Base-by-base conservation (phyloP, 1,140 invertebrate species). In the Pogonus chalceus region DNA sequence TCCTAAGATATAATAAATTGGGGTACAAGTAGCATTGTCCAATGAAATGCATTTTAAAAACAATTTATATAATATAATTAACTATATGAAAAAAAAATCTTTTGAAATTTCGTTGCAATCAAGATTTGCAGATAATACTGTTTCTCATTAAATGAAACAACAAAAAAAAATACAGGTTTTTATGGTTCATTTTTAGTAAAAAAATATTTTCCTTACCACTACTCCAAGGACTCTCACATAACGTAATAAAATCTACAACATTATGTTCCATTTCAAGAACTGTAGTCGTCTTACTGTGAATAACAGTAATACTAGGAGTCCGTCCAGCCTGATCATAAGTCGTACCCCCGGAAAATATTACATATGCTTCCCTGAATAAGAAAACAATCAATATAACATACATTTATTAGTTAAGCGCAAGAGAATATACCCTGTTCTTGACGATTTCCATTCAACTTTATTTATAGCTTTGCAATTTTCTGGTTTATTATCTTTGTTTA, bases 181-280 rank as follows among this genome's bases (percentile, higher is more conserved):
- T 9, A 46, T 46, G 39, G 20, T 46, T 46, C 35, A 60, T n/a
- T n/a, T n/a, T n/a, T 7, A 4, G 26, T 31, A 31, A 14, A 7
- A 14, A 14, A 31, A 31, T 31, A 54, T 48, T 24, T 59, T n/a
- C 76, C 74, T 76, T 73, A 94, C 92, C 92, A 68, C 88, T 91
- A 52, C 81, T 78, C 79, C 88, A 98, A 21, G 92, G 92, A 63
- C 86, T 94, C 71, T 97, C 90, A 74, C 90, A 96, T 20, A 97
- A 76, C 23, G 89, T 90, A 63, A 98, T 85, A 79, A 99, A 98
- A 79, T 97, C 95, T 49, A 98, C 82, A 49, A 99, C 93, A 67
- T 87, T 90, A 73, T 98, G 92, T 67, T 99, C 96, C 96, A 99
- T 98, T 79, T 99, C 95, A 59, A 98, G 76, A 49, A 98, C 93